Evolutionary conservation across 2,113 vertebrate genomes (phyloP).

Genomic region (Gnathonemus echidnorhynchus): DNA sequence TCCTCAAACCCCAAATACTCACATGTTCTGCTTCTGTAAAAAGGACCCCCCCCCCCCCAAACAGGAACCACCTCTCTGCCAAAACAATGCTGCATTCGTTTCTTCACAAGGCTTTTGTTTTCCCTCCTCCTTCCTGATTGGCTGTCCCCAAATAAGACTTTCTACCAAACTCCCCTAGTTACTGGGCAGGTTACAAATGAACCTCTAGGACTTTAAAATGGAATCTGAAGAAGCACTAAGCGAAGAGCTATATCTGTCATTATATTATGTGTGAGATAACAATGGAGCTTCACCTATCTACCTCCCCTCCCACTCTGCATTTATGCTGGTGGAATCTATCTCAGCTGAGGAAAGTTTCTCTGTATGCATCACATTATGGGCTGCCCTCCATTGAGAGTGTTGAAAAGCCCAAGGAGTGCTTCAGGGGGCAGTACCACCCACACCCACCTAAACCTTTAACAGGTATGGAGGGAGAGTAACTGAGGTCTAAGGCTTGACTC

Average conservation of each 20-base stretch:
- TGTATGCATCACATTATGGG: constrained; percentile 58
- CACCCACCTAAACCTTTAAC: constrained; percentile 47
- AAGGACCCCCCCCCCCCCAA: background rate
- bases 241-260: background rate
- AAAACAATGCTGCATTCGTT: background rate
- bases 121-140: background rate
- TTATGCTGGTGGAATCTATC: constrained; percentile 60
- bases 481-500: background rate
- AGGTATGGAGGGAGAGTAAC: constrained; percentile 44
- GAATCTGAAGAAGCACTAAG: background rate
- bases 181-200: background rate
- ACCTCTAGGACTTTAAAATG: background rate
- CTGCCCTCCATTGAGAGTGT: constrained; percentile 45
- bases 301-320: background rate
- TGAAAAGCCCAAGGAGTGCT: constrained; percentile 52
- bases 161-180: background rate
- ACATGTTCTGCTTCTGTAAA: background rate
- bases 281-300: background rate
- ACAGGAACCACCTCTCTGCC: background rate
- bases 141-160: background rate
- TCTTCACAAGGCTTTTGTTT: background rate
- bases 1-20: background rate
- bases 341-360: constrained; percentile 50
- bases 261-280: background rate
- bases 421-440: constrained; percentile 52